phyloP scores from a whole-genome alignment of 2,888 invertebrate genomes.

The Megaustenia siamemsis region DNA sequence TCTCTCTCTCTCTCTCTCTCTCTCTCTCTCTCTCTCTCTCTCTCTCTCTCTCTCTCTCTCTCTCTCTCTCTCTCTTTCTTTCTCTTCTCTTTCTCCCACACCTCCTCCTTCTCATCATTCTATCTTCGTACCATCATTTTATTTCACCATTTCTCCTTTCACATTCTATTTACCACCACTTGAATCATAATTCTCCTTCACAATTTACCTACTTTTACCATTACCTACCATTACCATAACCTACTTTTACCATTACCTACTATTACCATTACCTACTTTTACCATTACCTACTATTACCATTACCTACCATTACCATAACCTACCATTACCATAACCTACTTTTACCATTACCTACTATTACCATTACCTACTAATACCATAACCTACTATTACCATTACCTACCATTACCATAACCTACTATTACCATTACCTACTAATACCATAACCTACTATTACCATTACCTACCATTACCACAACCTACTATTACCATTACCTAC shows the following conservation, averaged over 20 bases:
- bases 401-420: too few species aligned
- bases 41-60: conserved; percentile 18
- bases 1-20: conserved; percentile 19
- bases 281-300: not conserved
- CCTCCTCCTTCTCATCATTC: not conserved
- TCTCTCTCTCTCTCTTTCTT: conserved; percentile 16
- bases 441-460: too few species aligned
- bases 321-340: too few species aligned
- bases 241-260: not conserved
- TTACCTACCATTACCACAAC: too few species aligned
- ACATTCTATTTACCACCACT: not conserved
- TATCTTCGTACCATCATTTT: not conserved
- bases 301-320: not conserved
- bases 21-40: not conserved
- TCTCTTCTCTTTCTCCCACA: not conserved
- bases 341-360: too few species aligned
- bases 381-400: too few species aligned
- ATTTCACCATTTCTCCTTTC: not conserved
- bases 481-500: too few species aligned
- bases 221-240: not conserved
- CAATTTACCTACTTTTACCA: not conserved
- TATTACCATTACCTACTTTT: not conserved
- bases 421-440: too few species aligned
- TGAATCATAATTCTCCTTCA: not conserved
- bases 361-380: too few species aligned